A percentile compares a stretch with the other conserved stretches of the same genome.
Conservation (phyloP, 2,113 vertebrate genomes). For the Sisor rabdophorus region DNA sequence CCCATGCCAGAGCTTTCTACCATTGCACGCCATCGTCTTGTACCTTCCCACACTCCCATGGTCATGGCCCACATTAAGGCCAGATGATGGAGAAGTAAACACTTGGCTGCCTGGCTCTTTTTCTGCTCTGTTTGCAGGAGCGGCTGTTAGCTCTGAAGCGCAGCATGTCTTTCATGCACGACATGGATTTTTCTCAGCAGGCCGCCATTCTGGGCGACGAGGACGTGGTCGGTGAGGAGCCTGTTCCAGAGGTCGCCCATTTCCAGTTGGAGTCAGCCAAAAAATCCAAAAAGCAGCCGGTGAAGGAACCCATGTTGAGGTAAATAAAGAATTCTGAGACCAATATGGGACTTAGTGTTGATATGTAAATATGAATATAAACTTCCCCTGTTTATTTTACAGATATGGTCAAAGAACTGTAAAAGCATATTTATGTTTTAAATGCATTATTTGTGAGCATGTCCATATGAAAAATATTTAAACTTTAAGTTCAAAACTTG, state of each 20-base stretch:
- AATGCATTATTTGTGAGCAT: too few relatives aligned
- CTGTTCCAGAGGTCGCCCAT: constrained; percentile 81
- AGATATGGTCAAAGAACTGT: too few relatives aligned
- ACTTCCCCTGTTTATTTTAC: too few relatives aligned
- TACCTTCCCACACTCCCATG: constrained; percentile 42
- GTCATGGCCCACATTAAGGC: constrained; percentile 55
- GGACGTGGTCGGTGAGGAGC: constrained; percentile 80
- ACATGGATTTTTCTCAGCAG: constrained; percentile 99
- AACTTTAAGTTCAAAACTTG: too few relatives aligned
- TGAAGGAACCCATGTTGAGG: constrained; percentile 71
- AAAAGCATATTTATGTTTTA: too few relatives aligned
- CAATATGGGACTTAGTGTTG: neutral
- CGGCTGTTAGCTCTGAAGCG: constrained; percentile 96
- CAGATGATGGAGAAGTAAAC: constrained; percentile 69
- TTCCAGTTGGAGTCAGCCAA: constrained; percentile 85
- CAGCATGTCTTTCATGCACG: constrained; percentile 99
- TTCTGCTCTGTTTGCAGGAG: constrained; percentile 86
- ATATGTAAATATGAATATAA: neutral
- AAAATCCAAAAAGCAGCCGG: constrained; percentile 90
- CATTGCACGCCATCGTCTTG: constrained; percentile 19
- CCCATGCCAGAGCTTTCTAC: constrained; percentile 8
- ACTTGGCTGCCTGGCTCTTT: constrained; percentile 69
- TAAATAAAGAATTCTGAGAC: neutral
- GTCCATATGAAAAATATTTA: too few relatives aligned
- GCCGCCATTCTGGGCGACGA: constrained; percentile 93